A percentile compares a stretch with the other conserved stretches of the same genome.
Conservation (phyloP, 92 coral and sea anemone species). For the Epizoanthus stellaris region DNA sequence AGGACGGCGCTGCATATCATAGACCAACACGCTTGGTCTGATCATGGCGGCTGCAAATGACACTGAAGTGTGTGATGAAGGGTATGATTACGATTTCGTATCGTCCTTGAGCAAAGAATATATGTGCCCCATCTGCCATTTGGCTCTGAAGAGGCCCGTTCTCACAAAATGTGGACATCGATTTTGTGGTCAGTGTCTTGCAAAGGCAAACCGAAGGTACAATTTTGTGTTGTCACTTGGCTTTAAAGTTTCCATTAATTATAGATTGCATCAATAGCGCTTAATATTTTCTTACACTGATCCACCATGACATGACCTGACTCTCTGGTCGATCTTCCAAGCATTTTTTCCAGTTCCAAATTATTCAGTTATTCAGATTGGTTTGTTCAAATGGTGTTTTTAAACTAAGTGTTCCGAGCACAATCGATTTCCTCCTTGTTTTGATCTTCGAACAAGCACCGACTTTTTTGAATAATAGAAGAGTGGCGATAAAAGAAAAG, state of each 20-base stretch:
- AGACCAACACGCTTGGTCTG: background rate
- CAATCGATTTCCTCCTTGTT: too few species aligned
- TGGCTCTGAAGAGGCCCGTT: conserved; percentile 20
- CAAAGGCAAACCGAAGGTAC: conserved; percentile 21
- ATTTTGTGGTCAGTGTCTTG: conserved; percentile 23
- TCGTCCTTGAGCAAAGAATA: conserved; percentile 10
- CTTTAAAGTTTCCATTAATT: background rate
- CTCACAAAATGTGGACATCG: conserved; percentile 42
- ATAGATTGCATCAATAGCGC: background rate
- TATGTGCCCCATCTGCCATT: conserved; percentile 20
- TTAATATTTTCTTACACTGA: background rate
- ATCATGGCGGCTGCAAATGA: conserved; percentile 33
- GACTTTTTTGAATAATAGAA: background rate
- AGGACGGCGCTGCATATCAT: background rate
- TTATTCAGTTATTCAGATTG: too few species aligned
- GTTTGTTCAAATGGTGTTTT: too few species aligned
- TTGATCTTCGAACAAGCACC: background rate
- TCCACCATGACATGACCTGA: background rate
- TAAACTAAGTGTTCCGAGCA: too few species aligned
- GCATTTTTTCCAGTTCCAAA: background rate
- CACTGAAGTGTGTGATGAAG: background rate
- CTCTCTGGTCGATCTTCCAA: background rate
- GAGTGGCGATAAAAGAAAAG: background rate
- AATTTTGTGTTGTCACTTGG: background rate
- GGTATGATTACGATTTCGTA: conserved; percentile 32